Conservation (phyloP, 2,113 vertebrate species). For the Lanius ludovicianus region DNA sequence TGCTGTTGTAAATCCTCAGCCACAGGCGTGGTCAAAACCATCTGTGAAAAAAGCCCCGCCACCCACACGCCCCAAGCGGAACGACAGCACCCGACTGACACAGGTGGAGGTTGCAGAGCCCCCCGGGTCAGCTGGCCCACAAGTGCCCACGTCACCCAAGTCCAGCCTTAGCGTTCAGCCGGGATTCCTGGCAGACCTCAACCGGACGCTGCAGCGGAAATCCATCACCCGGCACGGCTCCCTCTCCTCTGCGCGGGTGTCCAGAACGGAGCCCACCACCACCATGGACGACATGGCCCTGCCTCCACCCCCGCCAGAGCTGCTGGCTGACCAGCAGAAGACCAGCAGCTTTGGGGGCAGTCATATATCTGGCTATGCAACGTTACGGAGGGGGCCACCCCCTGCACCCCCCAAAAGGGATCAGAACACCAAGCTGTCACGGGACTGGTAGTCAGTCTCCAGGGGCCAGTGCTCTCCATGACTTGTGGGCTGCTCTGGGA, state of each 20-base stretch:
- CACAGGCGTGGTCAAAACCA: slow-evolving; percentile 85
- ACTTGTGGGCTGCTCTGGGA: neutral
- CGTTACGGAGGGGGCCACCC: slow-evolving; percentile 89
- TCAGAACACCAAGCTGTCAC: slow-evolving; percentile 91
- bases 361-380: slow-evolving; percentile 96
- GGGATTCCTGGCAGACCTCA: slow-evolving; percentile 93
- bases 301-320: slow-evolving; percentile 90
- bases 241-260: slow-evolving; percentile 81
- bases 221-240: slow-evolving; percentile 91
- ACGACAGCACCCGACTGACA: slow-evolving; percentile 82
- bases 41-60: slow-evolving; percentile 88
- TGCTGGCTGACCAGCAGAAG: slow-evolving; percentile 85
- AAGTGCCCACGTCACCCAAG: slow-evolving; percentile 90
- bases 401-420: slow-evolving; percentile 94
- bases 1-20: slow-evolving; percentile 92
- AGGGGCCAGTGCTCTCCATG: neutral
- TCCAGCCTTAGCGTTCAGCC: slow-evolving; percentile 87
- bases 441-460: slow-evolving; percentile 84
- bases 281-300: slow-evolving; percentile 95
- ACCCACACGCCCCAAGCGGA: slow-evolving; percentile 83
- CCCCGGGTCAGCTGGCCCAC: slow-evolving; percentile 1
- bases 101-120: slow-evolving; percentile 72
- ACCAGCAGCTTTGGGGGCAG: slow-evolving; percentile 78
- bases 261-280: slow-evolving; percentile 83
- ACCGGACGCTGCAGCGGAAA: slow-evolving; percentile 93